Evolutionary conservation across 2,113 vertebrate species (phyloP).

Genomic region (Misgurnus mizolepis): DNA sequence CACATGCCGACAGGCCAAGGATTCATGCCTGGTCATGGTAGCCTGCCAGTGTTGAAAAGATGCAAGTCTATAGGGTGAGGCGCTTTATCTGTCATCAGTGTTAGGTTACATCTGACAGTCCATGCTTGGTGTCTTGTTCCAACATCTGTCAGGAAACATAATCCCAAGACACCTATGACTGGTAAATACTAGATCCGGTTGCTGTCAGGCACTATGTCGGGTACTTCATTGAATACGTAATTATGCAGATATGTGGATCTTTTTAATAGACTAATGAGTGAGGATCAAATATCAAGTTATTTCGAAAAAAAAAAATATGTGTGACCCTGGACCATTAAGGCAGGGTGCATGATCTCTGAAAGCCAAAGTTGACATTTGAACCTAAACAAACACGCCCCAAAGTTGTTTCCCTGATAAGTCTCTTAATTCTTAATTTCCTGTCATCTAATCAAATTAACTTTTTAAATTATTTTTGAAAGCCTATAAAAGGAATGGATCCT

Average conservation of each 20-base stretch:
- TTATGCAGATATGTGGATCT: neutral
- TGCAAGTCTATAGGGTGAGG: neutral
- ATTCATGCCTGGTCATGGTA: slow-evolving; percentile 1
- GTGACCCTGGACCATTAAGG: neutral
- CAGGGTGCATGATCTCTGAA: too few relatives aligned
- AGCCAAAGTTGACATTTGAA: too few relatives aligned
- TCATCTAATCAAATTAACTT: too few relatives aligned
- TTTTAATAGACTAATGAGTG: neutral
- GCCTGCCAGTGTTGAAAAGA: neutral
- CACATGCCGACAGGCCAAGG: neutral
- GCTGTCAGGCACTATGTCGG: neutral
- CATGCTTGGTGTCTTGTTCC: slow-evolving; percentile 32
- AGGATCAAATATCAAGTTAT: too few relatives aligned
- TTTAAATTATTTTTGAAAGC: neutral
- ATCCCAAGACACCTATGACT: slow-evolving; percentile 25
- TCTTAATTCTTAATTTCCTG: neutral
- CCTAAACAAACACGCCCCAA: too few relatives aligned
- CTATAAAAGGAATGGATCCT: neutral
- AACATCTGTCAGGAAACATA: slow-evolving; percentile 30
- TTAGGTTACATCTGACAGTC: neutral
- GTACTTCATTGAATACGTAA: slow-evolving; percentile 7
- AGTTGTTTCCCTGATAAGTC: too few relatives aligned
- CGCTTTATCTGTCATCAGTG: slow-evolving; percentile 25
- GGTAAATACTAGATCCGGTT: slow-evolving; percentile 24
- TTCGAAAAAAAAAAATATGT: neutral